Percentiles rank a stretch among this genome's conserved stretches.
Evolutionary conservation across 2,888 invertebrate species (phyloP).

Genomic region (Agrochola litura): DNA sequence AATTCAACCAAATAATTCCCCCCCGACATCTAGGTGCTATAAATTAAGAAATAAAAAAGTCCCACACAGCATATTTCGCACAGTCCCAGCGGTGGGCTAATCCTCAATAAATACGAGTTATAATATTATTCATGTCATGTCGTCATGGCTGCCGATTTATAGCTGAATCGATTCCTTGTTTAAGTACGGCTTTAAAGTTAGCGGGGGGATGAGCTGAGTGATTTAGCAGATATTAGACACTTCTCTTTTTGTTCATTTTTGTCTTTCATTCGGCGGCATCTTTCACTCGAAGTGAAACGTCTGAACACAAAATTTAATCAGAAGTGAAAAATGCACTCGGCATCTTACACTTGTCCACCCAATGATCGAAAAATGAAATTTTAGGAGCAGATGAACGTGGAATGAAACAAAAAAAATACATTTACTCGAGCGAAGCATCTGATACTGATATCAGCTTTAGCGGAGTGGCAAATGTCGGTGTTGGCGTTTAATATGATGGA

Average conservation of each 20-base stretch:
- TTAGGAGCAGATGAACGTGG: not conserved
- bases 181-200: slow-evolving; percentile 68
- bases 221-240: too few relatives aligned
- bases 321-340: too few relatives aligned
- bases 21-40: slow-evolving; percentile 56
- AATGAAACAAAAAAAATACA: not conserved
- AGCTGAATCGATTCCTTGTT: slow-evolving; percentile 82
- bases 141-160: slow-evolving; percentile 83
- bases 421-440: not conserved
- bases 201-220: slow-evolving; percentile 53
- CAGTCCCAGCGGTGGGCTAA: slow-evolving; percentile 72
- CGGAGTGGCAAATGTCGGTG: not conserved
- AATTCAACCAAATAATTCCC: slow-evolving; percentile 24
- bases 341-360: not conserved
- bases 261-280: too few relatives aligned
- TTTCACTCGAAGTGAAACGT: too few relatives aligned
- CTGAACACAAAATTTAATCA: too few relatives aligned
- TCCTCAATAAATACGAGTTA: slow-evolving; percentile 83
- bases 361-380: not conserved
- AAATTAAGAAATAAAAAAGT: slow-evolving; percentile 71
- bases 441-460: not conserved
- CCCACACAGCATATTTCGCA: slow-evolving; percentile 58
- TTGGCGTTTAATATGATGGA: not conserved
- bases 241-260: not conserved
- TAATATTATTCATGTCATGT: slow-evolving; percentile 86